Base-by-base conservation (phyloP, 2,888 invertebrate species). In the Plagodis dolabraria region DNA sequence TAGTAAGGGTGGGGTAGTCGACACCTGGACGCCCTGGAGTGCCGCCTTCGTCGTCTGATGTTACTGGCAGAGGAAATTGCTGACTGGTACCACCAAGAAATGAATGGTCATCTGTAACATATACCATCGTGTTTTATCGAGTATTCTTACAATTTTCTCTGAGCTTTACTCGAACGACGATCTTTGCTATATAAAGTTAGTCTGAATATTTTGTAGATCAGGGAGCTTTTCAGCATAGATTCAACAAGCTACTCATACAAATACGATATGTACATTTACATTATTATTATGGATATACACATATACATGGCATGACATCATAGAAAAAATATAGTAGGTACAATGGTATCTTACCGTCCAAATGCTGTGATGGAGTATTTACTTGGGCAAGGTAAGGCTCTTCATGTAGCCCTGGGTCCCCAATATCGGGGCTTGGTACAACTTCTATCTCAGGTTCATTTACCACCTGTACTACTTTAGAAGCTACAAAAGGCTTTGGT, bases 1-100 rank as follows among this genome's bases (percentile, higher is more conserved):
- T 93, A 0, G 95, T 94, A 52, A 96, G 94, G 35, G 94, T 95
- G 0, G 97, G 97, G 85, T 97, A 98, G 87, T 98, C 97, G 7
- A 96, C 89, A 7, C 96, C 96, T 0, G 97, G 95, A 8, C 71
- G 74, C 8, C 96, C 95, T 0, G 95, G 95, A 51, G 94, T 95
- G 12, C 94, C 94, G 11, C 94, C 95, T 68, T 92, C 94, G 33
- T 93, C 94, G 66, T 93, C 92, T 0, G 92, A 93, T 5, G 90
- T 76, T 53, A 86, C 78, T 0, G 78, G 86, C 48, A 85, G 78
- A 0, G 92, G 92, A 61, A 90, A 92, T 51, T 79, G 83, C 67
- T 92, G 92, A 48, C 85, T 86, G 40, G 80, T 86, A n/a, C 80
- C 76, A 22, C 79, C 82, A 33, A 72, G 69, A 6, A 69, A 63